phyloP scores from a whole-genome alignment of 2,113 vertebrate genomes.

The Hemicordylus capensis region DNA sequence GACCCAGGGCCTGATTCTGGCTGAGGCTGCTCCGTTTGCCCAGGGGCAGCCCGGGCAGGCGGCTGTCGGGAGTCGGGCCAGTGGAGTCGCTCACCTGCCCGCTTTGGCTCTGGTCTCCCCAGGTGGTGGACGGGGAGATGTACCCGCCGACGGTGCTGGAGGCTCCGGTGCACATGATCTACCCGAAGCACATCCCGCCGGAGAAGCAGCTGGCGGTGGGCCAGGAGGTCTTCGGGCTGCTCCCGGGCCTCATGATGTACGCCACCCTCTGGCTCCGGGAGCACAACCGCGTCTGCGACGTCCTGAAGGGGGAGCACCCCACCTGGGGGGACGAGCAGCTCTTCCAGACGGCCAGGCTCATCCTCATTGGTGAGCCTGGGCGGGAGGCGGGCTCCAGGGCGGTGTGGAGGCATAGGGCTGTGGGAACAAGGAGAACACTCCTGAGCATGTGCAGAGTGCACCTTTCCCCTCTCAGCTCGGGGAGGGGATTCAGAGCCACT shows the following conservation, averaged over 20 bases:
- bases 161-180: conserved; percentile 84
- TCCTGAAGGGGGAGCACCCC: conserved; percentile 88
- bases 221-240: conserved; percentile 90
- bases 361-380: conserved; percentile 87
- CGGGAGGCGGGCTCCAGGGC: not conserved
- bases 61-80: not conserved
- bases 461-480: too few species aligned
- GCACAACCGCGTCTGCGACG: conserved; percentile 93
- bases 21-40: too few species aligned
- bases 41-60: too few species aligned
- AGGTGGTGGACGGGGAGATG: conserved; percentile 86
- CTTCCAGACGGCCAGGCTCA: conserved; percentile 92
- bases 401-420: too few species aligned
- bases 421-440: too few species aligned
- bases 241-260: conserved; percentile 89
- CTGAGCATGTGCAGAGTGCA: too few species aligned
- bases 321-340: conserved; percentile 94
- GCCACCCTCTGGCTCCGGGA: conserved; percentile 93
- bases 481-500: too few species aligned
- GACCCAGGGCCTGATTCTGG: too few species aligned
- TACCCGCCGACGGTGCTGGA: conserved; percentile 83
- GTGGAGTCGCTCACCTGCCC: not conserved
- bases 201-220: conserved; percentile 83
- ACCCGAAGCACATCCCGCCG: conserved; percentile 70
- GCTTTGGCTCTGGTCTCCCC: not conserved